These are phyloP conservation scores for Melanostoma mellinum DNA, from an alignment of 2,888 invertebrate genomes.

Conservation along the genomic window DNA sequence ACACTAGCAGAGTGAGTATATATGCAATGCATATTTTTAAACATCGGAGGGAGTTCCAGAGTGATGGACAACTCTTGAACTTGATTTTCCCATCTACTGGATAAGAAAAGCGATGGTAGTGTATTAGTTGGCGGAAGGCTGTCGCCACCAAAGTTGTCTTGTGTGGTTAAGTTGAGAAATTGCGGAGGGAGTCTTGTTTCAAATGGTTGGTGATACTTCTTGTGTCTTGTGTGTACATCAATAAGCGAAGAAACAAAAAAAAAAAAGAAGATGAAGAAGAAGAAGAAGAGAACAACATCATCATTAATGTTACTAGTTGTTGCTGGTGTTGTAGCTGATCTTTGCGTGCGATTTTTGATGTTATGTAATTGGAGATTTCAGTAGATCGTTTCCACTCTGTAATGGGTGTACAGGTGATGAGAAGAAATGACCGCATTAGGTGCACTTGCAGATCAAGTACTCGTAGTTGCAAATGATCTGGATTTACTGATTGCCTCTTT, in stretches of 20 bases:
- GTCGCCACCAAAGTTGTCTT: constrained; percentile 32
- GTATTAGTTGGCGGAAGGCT: constrained; percentile 62
- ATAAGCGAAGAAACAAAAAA: too few relatives aligned
- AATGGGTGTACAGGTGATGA: constrained; percentile 48
- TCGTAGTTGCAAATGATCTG: constrained; percentile 66
- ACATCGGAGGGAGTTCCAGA: constrained; percentile 5
- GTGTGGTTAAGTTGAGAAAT: constrained; percentile 22
- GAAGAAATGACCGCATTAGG: constrained; percentile 63
- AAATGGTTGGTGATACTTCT: constrained; percentile 28
- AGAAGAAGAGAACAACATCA: constrained; percentile 37
- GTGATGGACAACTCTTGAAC: constrained; percentile 57
- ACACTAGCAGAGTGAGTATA: constrained; percentile 28
- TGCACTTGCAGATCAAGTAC: constrained; percentile 50
- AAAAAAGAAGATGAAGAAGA: constrained; percentile 19
- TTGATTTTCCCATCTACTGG: constrained; percentile 58
- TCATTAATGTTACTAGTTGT: constrained; percentile 28
- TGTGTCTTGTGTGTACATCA: constrained; percentile 4
- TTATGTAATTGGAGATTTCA: constrained; percentile 63
- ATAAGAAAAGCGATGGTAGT: constrained; percentile 30
- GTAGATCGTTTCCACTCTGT: constrained; percentile 31
- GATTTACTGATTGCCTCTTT: constrained; percentile 30
- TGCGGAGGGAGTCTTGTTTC: constrained; percentile 48
- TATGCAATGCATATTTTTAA: constrained; percentile 8
- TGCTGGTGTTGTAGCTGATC: constrained; percentile 22
- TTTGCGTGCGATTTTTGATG: constrained; percentile 43